Conservation (phyloP, 2,888 invertebrate species). For the Pegoplata infirma region DNA sequence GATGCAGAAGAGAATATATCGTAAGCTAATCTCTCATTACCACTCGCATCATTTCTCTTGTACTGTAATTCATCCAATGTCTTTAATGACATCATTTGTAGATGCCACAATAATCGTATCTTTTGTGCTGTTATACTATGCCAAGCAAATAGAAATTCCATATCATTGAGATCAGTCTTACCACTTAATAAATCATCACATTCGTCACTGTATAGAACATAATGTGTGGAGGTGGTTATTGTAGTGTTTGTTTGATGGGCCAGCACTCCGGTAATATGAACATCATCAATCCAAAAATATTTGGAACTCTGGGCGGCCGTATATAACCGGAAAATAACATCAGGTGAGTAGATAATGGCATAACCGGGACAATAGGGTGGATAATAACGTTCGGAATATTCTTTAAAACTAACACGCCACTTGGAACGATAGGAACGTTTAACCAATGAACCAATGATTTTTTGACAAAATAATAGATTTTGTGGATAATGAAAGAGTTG, state of each 20-base stretch:
- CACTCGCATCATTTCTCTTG: no score
- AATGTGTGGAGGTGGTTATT: slow-evolving; percentile 75
- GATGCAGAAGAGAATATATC: slow-evolving; percentile 12
- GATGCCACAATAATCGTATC: slow-evolving; percentile 78
- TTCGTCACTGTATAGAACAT: slow-evolving; percentile 67
- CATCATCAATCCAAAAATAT: slow-evolving; percentile 92
- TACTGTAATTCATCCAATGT: slow-evolving; percentile 33
- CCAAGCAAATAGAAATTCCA: slow-evolving; percentile 75
- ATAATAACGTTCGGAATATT: slow-evolving; percentile 83
- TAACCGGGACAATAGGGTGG: slow-evolving; percentile 88
- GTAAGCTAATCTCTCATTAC: slow-evolving; percentile 8
- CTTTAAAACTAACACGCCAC: slow-evolving; percentile 86
- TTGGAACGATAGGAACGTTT: slow-evolving; percentile 84
- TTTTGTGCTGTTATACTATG: slow-evolving; percentile 77
- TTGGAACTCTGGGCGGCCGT: slow-evolving; percentile 81
- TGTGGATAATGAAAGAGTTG: slow-evolving; percentile 72
- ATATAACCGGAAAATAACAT: slow-evolving; percentile 81
- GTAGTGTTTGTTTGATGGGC: slow-evolving; percentile 79
- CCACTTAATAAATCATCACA: slow-evolving; percentile 69
- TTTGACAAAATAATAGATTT: slow-evolving; percentile 83
- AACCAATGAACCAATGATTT: slow-evolving; percentile 79
- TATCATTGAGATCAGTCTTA: slow-evolving; percentile 68
- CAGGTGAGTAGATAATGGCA: slow-evolving; percentile 84
- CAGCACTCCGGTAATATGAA: slow-evolving; percentile 86
- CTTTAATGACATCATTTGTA: slow-evolving; percentile 63